Conservation (phyloP, 2,888 invertebrate genomes). For the Mesorhabditis sp. region DNA sequence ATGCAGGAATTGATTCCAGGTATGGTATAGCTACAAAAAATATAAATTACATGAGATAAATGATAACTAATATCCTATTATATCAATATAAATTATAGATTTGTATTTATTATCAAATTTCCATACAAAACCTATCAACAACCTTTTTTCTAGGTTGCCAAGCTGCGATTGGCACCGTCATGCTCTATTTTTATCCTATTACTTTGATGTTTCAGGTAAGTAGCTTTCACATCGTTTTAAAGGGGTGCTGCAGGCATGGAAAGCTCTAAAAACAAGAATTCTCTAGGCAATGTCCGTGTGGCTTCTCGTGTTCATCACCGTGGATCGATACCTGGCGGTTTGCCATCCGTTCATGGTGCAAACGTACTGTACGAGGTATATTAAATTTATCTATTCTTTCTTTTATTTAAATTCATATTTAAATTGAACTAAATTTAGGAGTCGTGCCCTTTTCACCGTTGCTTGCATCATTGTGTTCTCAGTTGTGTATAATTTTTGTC, state of each 20-base stretch:
- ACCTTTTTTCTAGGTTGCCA: conserved; percentile 6
- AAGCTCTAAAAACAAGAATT: conserved; percentile 8
- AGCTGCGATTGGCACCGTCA: conserved; percentile 18
- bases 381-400: conserved; percentile 1
- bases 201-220: conserved; percentile 40
- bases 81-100: too few species aligned
- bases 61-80: too few species aligned
- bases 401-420: background rate
- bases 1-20: conserved; percentile 36
- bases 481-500: conserved; percentile 50
- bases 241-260: background rate
- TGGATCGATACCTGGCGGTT: conserved; percentile 55
- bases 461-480: conserved; percentile 43
- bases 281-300: conserved; percentile 39
- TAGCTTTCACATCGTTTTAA: too few species aligned
- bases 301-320: conserved; percentile 47
- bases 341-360: conserved; percentile 54
- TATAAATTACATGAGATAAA: too few species aligned
- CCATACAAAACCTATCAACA: background rate
- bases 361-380: conserved; percentile 47
- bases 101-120: background rate
- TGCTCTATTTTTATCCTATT: conserved; percentile 52
- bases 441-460: conserved; percentile 44
- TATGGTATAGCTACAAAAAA: conserved; percentile 8
- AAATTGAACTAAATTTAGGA: conserved; percentile 13